A percentile compares a stretch with the other conserved stretches of the same genome.
Conservation (phyloP, 37 sponge, comb jelly and placozoan species). For the Chondrosia reniformis region DNA sequence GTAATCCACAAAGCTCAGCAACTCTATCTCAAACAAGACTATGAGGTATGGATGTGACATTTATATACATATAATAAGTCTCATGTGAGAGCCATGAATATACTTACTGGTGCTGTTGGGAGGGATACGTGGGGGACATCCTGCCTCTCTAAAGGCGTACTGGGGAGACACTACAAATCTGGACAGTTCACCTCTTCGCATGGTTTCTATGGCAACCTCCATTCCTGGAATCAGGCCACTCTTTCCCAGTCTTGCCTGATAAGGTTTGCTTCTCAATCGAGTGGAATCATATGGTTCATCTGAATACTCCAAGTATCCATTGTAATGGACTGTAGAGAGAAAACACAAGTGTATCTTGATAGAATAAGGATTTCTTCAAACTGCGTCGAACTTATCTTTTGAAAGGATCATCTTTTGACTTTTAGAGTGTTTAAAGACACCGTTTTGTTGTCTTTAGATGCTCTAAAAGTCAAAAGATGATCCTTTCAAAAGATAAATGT, state of each 20-base stretch:
- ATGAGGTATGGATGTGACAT: not conserved
- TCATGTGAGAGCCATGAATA: not conserved
- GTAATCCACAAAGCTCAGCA: constrained; percentile 77
- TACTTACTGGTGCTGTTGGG: constrained; percentile 76
- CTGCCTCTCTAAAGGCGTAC: constrained; percentile 85
- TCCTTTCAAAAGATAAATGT: too few species aligned
- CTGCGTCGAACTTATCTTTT: too few species aligned
- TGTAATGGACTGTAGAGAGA: constrained; percentile 86
- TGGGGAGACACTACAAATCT: constrained; percentile 64
- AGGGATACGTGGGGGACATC: constrained; percentile 95
- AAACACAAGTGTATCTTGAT: too few species aligned
- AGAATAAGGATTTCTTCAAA: too few species aligned
- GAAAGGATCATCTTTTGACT: too few species aligned
- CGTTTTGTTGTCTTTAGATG: too few species aligned
- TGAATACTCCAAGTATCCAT: constrained; percentile 86
- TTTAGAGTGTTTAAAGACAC: too few species aligned
- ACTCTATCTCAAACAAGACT: constrained; percentile 89
- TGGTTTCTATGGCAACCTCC: constrained; percentile 66
- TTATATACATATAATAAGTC: not conserved
- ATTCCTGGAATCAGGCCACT: constrained; percentile 73
- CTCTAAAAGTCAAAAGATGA: too few species aligned
- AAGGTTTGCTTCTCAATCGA: constrained; percentile 61
- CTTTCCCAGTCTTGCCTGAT: constrained; percentile 70
- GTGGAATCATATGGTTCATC: constrained; percentile 97
- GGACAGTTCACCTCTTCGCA: constrained; percentile 81